These are phyloP conservation scores for Philereme transversata DNA, from an alignment of 2,888 invertebrate genomes.

Conservation along the genomic window DNA sequence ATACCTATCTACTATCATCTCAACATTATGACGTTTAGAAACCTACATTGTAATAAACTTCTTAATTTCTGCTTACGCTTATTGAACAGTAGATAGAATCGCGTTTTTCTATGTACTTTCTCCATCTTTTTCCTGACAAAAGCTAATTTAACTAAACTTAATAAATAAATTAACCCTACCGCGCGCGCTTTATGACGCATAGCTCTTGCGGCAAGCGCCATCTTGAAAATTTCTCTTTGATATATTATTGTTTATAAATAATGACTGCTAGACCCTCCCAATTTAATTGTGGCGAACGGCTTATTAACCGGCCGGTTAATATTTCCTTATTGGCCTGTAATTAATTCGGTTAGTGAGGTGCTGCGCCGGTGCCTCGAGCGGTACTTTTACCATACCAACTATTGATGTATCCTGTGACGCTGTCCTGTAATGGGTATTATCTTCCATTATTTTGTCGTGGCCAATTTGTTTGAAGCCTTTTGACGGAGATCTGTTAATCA, in stretches of 20 bases:
- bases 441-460: slow-evolving; percentile 76
- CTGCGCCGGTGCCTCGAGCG: slow-evolving; percentile 49
- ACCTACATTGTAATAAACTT: too few species aligned
- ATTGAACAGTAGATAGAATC: too few species aligned
- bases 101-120: neutral
- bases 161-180: slow-evolving; percentile 35
- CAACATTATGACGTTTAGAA: too few species aligned
- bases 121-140: neutral
- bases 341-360: slow-evolving; percentile 83
- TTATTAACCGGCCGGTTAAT: slow-evolving; percentile 83
- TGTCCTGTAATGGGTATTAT: slow-evolving; percentile 63
- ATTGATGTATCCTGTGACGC: slow-evolving; percentile 4
- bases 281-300: slow-evolving; percentile 82
- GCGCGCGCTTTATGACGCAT: slow-evolving; percentile 55
- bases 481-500: slow-evolving; percentile 70
- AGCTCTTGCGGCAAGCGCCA: slow-evolving; percentile 70
- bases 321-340: slow-evolving; percentile 80
- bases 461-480: slow-evolving; percentile 81
- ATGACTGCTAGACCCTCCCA: slow-evolving; percentile 77
- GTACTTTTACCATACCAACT: slow-evolving; percentile 1
- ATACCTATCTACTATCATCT: too few species aligned
- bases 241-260: slow-evolving; percentile 84
- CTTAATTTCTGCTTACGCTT: too few species aligned
- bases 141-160: slow-evolving; percentile 22
- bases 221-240: slow-evolving; percentile 82